phyloP scores from a whole-genome alignment of 2,113 vertebrate species.

The Misgurnus anguillicaudatus region DNA sequence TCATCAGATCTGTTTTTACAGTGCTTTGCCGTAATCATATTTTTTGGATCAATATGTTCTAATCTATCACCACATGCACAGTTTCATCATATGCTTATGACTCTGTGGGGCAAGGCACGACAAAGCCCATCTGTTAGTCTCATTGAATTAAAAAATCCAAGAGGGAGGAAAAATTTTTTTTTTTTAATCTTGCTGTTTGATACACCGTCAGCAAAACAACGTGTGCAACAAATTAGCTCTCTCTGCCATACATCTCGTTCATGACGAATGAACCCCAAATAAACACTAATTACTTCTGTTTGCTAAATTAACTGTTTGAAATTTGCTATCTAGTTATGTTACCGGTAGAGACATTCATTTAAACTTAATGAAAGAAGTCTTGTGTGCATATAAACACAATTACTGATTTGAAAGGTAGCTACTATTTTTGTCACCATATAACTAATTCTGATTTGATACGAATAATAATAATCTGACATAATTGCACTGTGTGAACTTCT shows the following conservation, averaged over 20 bases:
- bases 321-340: not conserved
- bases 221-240: constrained; percentile 23
- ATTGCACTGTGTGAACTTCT: not conserved
- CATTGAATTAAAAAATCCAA: not conserved
- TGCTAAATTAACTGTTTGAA: constrained; percentile 6
- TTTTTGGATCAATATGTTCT: constrained; percentile 39
- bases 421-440: not conserved
- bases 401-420: not conserved
- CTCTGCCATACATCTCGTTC: not conserved
- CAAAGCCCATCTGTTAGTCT: constrained; percentile 32
- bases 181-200: not conserved
- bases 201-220: constrained; percentile 7
- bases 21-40: constrained; percentile 25
- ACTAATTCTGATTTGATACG: no score
- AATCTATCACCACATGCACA: constrained; percentile 1
- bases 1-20: not conserved
- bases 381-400: not conserved
- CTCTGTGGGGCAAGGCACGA: not conserved
- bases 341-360: constrained; percentile 6
- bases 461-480: not conserved
- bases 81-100: constrained; percentile 31
- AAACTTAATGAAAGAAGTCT: not conserved
- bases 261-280: not conserved
- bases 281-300: constrained; percentile 29
- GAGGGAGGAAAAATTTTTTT: not conserved